Evolutionary conservation across 2,113 vertebrate genomes (phyloP).

Genomic region (Colinus virginianus): DNA sequence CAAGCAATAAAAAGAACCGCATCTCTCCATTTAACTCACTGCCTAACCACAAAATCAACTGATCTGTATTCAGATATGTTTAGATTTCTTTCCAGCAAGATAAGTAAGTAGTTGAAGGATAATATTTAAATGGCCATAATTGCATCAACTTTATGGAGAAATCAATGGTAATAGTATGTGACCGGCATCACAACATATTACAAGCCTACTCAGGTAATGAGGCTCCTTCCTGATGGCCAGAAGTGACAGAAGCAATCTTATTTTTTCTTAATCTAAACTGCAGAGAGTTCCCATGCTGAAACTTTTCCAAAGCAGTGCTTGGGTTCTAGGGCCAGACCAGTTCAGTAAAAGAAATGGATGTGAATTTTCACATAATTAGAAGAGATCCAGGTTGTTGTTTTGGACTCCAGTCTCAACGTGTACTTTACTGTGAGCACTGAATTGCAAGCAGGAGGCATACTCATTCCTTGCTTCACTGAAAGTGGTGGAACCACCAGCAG

Average conservation of each 20-base stretch:
- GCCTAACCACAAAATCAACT: slow-evolving; percentile 5
- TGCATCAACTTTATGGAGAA: slow-evolving; percentile 44
- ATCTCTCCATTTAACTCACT: background rate
- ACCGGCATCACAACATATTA: slow-evolving; percentile 4
- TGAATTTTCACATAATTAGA: background rate
- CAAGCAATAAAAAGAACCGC: background rate
- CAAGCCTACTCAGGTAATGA: background rate
- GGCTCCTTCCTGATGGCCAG: slow-evolving; percentile 8
- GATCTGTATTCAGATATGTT: slow-evolving; percentile 11
- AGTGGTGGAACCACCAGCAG: background rate
- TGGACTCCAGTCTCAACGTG: background rate
- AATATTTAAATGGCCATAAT: slow-evolving; percentile 49
- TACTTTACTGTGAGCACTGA: background rate
- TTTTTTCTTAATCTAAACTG: background rate
- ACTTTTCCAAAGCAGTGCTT: background rate
- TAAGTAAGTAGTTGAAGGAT: slow-evolving; percentile 32
- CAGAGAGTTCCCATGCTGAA: background rate
- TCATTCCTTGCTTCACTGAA: background rate
- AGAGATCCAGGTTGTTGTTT: background rate
- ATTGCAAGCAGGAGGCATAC: background rate
- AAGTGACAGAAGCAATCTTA: slow-evolving; percentile 33
- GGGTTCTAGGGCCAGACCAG: background rate
- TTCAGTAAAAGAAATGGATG: background rate
- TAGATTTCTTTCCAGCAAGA: background rate
- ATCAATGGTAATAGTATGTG: slow-evolving; percentile 49